Base-by-base conservation (phyloP, 2,888 invertebrate genomes). In the Cosmia trapezina region DNA sequence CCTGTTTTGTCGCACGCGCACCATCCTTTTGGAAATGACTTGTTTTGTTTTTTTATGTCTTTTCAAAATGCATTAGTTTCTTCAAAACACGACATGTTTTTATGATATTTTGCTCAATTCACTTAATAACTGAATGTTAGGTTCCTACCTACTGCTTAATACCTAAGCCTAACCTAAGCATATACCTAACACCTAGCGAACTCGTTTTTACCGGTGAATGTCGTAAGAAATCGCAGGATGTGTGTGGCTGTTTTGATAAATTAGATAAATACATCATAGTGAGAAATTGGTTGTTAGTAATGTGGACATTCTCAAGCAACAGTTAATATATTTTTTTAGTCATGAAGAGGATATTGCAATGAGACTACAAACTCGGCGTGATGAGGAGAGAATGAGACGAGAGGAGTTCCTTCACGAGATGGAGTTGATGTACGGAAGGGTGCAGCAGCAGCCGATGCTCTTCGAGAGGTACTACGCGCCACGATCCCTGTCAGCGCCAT, bases 371-470 rank as follows among this genome's bases (percentile, higher is more conserved):
- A 96, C 97, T 56, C 94, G 97, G 14, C 96, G 97, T 43, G 97
- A 97, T 66, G 98, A 98, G 89, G 98, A 97, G 74, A 94, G 97
- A 84, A 96, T 97, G 90, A 95, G 97, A 76, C 96, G 96, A 28
- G 97, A 97, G 87, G 97, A 97, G 88, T 97, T 97, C 87, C 96
- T 97, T 2, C 96, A 97, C 77, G 97, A 97, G 86, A 98, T 98
- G 98, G 97, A 97, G 88, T 90, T 97, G 81, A 98, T 98, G 97
- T 94, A 97, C 80, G 97, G 97, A 37, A 95, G 98, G 81, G 98
- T 98, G 0, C 97, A 97, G 70, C 96, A 96, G 83, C 97, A 97
- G 84, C 98, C 98, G 0, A 97, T 97, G 86, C 96, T 98, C 9
- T 98, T 98, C 87, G 97, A 98, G 90, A 94, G 97, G 80, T 97